Evolutionary conservation across 2,888 invertebrate genomes (phyloP).

Genomic region (Morpho achilles): DNA sequence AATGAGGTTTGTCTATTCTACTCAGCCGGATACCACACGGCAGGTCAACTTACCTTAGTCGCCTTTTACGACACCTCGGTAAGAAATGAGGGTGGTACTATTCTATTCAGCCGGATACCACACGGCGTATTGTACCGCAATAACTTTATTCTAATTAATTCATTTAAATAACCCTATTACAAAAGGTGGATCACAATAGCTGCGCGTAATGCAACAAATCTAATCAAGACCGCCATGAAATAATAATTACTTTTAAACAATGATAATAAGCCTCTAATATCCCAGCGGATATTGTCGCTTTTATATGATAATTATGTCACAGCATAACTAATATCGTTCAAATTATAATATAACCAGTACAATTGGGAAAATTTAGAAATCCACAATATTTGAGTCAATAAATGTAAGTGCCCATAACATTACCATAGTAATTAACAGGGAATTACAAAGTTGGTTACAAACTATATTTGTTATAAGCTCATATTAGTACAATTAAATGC

Average conservation of each 20-base stretch:
- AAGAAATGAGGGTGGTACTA: no score
- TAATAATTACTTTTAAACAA: slow-evolving; percentile 29
- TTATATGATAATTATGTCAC: slow-evolving; percentile 21
- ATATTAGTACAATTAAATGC: slow-evolving; percentile 34
- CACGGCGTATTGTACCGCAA: no score
- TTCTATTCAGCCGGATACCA: no score
- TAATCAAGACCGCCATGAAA: slow-evolving; percentile 26
- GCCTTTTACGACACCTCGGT: no score
- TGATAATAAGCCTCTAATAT: slow-evolving; percentile 27
- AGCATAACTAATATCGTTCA: slow-evolving; percentile 30
- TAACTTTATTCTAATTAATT: slow-evolving; percentile 8
- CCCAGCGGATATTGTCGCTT: slow-evolving; percentile 14
- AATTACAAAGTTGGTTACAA: slow-evolving; percentile 43
- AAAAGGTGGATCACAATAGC: slow-evolving; percentile 20
- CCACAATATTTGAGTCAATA: slow-evolving; percentile 45
- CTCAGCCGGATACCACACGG: no score
- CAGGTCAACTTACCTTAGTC: no score
- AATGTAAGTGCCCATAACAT: slow-evolving; percentile 44
- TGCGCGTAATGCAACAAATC: slow-evolving; percentile 23
- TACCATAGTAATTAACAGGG: slow-evolving; percentile 44
- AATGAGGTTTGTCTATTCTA: no score
- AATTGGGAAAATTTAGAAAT: slow-evolving; percentile 40
- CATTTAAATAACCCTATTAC: slow-evolving; percentile 16
- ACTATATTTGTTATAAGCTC: slow-evolving; percentile 35
- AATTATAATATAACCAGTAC: slow-evolving; percentile 52